These are phyloP conservation scores for Solenopsis invicta DNA, from an alignment of 1,140 invertebrate genomes.

Conservation along the genomic window DNA sequence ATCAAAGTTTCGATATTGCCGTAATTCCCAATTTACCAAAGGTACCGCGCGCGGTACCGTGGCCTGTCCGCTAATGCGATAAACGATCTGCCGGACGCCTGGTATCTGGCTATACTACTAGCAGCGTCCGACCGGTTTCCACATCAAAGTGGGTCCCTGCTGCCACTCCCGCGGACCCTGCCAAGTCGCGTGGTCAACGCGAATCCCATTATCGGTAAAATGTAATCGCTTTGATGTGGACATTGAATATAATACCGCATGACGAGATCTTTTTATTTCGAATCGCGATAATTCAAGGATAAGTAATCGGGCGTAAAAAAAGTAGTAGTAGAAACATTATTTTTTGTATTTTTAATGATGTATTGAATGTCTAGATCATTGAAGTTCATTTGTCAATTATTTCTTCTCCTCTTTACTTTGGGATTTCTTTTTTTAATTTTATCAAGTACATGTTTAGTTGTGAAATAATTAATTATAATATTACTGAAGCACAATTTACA, in stretches of 20 bases:
- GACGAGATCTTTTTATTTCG: neutral
- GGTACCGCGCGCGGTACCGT: conserved; percentile 34
- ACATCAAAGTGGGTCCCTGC: conserved; percentile 40
- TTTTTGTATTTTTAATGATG: neutral
- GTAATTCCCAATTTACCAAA: conserved; percentile 60
- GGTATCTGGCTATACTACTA: conserved; percentile 61
- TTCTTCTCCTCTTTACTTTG: neutral
- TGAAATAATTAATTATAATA: neutral
- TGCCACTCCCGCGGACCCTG: neutral
- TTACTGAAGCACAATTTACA: neutral
- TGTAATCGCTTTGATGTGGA: conserved; percentile 42
- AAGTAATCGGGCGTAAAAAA: neutral
- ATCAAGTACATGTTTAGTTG: neutral
- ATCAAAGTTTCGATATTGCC: conserved; percentile 59
- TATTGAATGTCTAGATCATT: neutral
- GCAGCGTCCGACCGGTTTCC: conserved; percentile 48
- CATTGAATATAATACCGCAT: neutral
- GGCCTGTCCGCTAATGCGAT: conserved; percentile 51
- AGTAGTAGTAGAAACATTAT: neutral
- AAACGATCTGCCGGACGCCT: conserved; percentile 51
- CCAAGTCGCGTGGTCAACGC: conserved; percentile 18
- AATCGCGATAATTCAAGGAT: neutral
- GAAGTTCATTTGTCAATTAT: neutral
- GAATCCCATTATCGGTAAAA: conserved; percentile 56
- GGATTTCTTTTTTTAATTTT: neutral